phyloP scores from a whole-genome alignment of 2,797 vertebrate species.

The Sternotherus odoratus region DNA sequence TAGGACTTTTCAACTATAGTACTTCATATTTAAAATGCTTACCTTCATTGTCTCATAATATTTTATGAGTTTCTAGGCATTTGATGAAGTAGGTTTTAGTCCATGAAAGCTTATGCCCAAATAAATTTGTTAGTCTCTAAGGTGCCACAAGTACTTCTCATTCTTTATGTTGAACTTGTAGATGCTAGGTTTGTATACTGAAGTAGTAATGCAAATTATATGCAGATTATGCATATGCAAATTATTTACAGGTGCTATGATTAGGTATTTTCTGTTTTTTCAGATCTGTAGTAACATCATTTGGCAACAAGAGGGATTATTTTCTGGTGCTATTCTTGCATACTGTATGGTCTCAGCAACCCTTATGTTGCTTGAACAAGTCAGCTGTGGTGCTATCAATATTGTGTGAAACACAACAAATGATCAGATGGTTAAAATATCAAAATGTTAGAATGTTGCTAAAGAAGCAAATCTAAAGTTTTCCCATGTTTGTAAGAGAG shows the following conservation, averaged over 20 bases:
- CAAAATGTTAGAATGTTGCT: conserved; percentile 44
- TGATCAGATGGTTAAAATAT: conserved; percentile 53
- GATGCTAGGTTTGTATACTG: background rate
- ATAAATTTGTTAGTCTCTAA: too few relatives aligned
- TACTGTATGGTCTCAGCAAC: conserved; percentile 33
- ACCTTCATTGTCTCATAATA: background rate
- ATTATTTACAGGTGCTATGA: background rate
- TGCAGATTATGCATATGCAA: background rate
- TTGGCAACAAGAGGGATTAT: conserved; percentile 24
- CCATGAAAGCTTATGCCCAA: too few relatives aligned
- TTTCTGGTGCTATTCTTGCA: background rate
- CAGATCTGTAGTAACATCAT: background rate
- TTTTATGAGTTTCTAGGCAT: background rate
- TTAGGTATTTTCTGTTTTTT: conserved; percentile 7
- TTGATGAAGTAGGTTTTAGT: too few relatives aligned
- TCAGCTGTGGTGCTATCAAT: conserved; percentile 27
- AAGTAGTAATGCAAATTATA: background rate
- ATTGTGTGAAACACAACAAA: conserved; percentile 19
- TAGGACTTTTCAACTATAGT: background rate
- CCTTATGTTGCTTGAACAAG: background rate
- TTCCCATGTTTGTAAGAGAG: conserved; percentile 28
- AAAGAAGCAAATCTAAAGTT: conserved; percentile 39
- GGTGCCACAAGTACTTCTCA: too few relatives aligned
- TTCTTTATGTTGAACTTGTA: background rate
- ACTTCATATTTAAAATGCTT: conserved; percentile 12